These are phyloP conservation scores for Leptinotarsa texana DNA, from an alignment of 1,140 invertebrate genomes.

Conservation along the genomic window DNA sequence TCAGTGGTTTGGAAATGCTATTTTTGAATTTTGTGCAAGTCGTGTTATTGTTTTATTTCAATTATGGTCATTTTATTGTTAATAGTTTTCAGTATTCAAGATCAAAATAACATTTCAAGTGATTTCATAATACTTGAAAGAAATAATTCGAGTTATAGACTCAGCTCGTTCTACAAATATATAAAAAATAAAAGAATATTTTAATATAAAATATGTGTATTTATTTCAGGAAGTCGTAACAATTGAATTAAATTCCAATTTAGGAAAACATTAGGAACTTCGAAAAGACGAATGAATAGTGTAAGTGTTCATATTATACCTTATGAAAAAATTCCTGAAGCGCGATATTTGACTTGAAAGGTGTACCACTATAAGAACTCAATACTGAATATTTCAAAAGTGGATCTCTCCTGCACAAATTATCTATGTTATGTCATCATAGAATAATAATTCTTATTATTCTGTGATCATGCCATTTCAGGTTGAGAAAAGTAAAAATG, in stretches of 20 bases:
- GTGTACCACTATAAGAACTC: no score
- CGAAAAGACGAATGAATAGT: no score
- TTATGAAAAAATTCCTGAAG: no score
- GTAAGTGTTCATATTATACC: no score
- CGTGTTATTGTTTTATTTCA: slow-evolving; percentile 12
- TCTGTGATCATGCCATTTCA: no score
- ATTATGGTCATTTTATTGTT: slow-evolving; percentile 15
- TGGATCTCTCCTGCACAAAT: not conserved
- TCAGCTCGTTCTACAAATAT: slow-evolving; percentile 12
- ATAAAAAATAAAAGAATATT: slow-evolving; percentile 19
- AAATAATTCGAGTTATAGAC: not conserved
- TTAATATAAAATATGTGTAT: slow-evolving; percentile 5
- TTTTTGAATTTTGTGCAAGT: not conserved
- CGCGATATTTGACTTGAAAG: no score
- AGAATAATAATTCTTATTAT: no score
- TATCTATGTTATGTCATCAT: no score
- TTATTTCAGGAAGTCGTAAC: no score
- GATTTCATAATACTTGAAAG: not conserved
- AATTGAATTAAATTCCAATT: no score
- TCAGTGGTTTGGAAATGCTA: not conserved
- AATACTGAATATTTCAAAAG: not conserved
- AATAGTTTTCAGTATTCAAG: slow-evolving; percentile 23
- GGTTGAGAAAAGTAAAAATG: not conserved
- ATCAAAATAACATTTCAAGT: not conserved
- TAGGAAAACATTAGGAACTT: no score